Percentiles rank a stretch among this genome's conserved stretches.
Evolutionary conservation across 2,113 vertebrate genomes (phyloP).

Genomic region (Boulengeromyrus knoepffleri): DNA sequence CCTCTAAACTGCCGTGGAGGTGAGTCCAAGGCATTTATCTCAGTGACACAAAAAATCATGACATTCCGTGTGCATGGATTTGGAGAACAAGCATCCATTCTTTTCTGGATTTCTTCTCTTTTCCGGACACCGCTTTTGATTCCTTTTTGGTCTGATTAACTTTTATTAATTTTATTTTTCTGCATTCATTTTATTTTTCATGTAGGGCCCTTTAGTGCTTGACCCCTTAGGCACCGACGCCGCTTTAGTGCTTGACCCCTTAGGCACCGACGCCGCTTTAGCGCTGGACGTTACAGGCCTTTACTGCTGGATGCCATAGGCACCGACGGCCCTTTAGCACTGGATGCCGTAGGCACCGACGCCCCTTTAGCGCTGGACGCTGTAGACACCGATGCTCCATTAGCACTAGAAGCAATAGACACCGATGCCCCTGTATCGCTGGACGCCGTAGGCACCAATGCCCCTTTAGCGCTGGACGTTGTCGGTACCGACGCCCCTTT

Average conservation of each 20-base stretch:
- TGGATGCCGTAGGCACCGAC: background rate
- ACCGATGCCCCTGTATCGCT: background rate
- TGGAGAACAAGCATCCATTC: background rate
- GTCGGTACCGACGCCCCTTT: background rate
- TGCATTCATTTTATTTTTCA: background rate
- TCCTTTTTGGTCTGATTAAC: background rate
- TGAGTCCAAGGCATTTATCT: background rate
- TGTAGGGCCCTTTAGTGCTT: background rate
- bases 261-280: background rate
- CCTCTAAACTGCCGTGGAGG: background rate
- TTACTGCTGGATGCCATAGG: too few species aligned
- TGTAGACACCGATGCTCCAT: background rate
- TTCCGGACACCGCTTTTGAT: background rate
- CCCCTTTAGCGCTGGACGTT: too few species aligned
- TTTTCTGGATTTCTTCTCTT: background rate
- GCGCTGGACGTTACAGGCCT: background rate
- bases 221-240: background rate
- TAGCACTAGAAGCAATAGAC: background rate
- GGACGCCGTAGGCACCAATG: too few species aligned
- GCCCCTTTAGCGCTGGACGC: background rate
- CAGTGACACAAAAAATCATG: background rate
- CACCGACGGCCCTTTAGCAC: background rate
- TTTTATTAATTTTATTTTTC: background rate
- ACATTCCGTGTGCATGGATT: background rate
- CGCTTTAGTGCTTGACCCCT: background rate